Evolutionary conservation across 2,797 vertebrate species (phyloP), one percentile per base, ranked within the genome.

Genomic region (Rhinichthys osculus): DNA sequence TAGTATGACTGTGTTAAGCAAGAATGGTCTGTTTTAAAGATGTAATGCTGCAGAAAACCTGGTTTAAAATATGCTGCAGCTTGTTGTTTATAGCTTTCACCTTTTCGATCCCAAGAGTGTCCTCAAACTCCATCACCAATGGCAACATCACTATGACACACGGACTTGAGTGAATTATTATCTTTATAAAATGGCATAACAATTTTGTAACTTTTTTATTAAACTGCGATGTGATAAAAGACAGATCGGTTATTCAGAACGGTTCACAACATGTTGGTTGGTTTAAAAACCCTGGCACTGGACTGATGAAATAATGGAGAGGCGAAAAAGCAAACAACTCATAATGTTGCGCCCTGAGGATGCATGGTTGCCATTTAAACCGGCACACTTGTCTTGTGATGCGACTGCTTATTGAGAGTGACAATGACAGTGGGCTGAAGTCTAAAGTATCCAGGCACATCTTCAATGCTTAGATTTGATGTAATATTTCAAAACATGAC

Each of bases 391-490:
- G 7, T 78, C 13, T n/a, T 40, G 35, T 62, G 1, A 78, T 62
- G 54, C 9, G 35, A 62, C 54, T 78, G 33, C 76, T 78, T 42
- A 78, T 27, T 78, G 57, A 64, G 38, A 8, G 21, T 72, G 38
- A 70, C 47, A 62, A 21, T 40, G 35, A 40, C 21, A 52, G 44
- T 69, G 7, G 27, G 17, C 14, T 47, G 35, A 80, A 38, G 6
- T 73, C n/a, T 54, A 17, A 44, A 42, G 5, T 35, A 44, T 81
- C 40, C 8, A 44, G 16, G 8, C 42, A 50, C 40, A n/a, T 30
- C 57, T 21, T 50, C 30, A 9, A 47, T 59, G 21, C 40, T 44
- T 52, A 21, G 13, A 54, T 57, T 13, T 77, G 74, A 54, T n/a
- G 4, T 33, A 50, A 50, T 50, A 17, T 74, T 50, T 74, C 44